Percentiles rank a stretch among this genome's conserved stretches.
These are phyloP conservation scores for Hypomecis punctinalis DNA, from an alignment of 2,888 invertebrate genomes.

Conservation along the genomic window DNA sequence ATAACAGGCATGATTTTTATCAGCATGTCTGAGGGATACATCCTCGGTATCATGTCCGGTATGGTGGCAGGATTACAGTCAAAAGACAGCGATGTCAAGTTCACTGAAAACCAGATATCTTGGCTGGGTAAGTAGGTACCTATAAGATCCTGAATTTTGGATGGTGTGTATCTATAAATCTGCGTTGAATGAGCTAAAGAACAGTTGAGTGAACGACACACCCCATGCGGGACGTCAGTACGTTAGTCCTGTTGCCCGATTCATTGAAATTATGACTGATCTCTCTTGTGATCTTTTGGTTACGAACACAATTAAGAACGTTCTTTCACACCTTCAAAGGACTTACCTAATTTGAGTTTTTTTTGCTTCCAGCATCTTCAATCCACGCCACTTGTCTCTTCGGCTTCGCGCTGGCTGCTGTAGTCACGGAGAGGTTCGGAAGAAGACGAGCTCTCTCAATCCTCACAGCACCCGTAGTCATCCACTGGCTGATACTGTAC, in stretches of 20 bases:
- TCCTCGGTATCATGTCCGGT: constrained; percentile 42
- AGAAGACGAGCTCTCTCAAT: constrained; percentile 37
- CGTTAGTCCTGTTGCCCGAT: no score
- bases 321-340: no score
- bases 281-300: no score
- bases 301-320: no score
- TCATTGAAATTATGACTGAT: no score
- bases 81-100: constrained; percentile 23
- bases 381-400: constrained; percentile 39
- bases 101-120: constrained; percentile 38
- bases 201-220: no score
- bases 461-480: constrained; percentile 35
- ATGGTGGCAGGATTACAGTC: constrained; percentile 39
- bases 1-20: constrained; percentile 28
- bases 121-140: constrained; percentile 44
- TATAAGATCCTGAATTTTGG: no score
- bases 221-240: no score
- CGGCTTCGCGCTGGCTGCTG: constrained; percentile 38
- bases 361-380: constrained; percentile 40
- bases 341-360: no score
- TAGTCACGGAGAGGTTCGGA: constrained; percentile 40
- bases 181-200: no score
- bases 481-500: constrained; percentile 46
- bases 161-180: no score
- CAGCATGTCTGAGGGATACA: constrained; percentile 39